Evolutionary conservation across 2,888 invertebrate genomes (phyloP).

Genomic region (Melangyna quadrimaculata): DNA sequence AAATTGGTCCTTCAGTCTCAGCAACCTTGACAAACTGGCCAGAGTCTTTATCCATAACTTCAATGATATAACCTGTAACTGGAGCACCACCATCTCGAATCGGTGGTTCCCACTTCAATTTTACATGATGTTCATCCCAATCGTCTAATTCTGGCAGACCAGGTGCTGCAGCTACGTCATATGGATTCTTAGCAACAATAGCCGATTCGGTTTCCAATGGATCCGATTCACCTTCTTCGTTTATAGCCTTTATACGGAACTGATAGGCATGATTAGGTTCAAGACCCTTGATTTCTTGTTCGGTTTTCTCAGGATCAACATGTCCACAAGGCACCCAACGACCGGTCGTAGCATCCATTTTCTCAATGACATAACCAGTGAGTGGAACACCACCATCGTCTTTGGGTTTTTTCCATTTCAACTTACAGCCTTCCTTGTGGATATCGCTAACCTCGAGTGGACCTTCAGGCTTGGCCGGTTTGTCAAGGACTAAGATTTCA

Average conservation of each 20-base stretch:
- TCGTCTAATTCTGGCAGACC: constrained; percentile 95
- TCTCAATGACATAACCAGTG: constrained; percentile 95
- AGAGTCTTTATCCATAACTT: constrained; percentile 94
- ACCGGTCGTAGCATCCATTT: constrained; percentile 94
- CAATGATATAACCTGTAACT: constrained; percentile 95
- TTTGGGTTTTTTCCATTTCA: constrained; percentile 97
- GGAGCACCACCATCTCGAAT: constrained; percentile 96
- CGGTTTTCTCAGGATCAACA: constrained; percentile 90
- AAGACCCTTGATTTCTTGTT: constrained; percentile 91
- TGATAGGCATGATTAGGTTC: constrained; percentile 98
- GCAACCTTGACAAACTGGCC: constrained; percentile 92
- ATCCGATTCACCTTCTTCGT: constrained; percentile 98
- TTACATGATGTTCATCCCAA: constrained; percentile 94
- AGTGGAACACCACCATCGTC: constrained; percentile 97
- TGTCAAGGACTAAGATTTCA: constrained; percentile 92
- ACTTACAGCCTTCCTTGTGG: constrained; percentile 95
- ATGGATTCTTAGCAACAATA: constrained; percentile 98
- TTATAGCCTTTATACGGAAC: constrained; percentile 98
- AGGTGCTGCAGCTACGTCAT: constrained; percentile 92
- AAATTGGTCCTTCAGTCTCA: constrained; percentile 91
- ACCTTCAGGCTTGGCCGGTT: constrained; percentile 85
- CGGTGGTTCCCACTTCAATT: constrained; percentile 95
- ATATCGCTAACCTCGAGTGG: constrained; percentile 95
- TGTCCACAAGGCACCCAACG: constrained; percentile 94
- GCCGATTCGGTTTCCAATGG: constrained; percentile 94